These are phyloP conservation scores for Cryptocephalus moraei DNA, from an alignment of 2,888 invertebrate genomes.

Conservation along the genomic window DNA sequence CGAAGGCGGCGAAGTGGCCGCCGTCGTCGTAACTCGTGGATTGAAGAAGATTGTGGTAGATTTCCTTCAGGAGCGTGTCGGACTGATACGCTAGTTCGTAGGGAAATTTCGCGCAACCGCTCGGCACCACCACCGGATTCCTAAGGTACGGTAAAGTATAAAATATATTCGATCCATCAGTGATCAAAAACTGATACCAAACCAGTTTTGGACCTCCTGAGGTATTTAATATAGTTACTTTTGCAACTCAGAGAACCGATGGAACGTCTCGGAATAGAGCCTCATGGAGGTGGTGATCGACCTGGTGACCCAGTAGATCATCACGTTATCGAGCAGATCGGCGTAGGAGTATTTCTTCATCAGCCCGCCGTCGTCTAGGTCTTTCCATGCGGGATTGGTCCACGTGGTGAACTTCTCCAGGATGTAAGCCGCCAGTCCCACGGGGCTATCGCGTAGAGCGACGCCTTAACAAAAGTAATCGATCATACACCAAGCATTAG, in stretches of 20 bases:
- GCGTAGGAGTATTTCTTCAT: conserved; percentile 56
- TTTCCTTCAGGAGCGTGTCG: conserved; percentile 29
- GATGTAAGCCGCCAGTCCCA: conserved; percentile 81
- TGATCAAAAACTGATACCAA: conserved; percentile 6
- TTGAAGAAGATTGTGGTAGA: conserved; percentile 15
- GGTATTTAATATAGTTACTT: too few species aligned
- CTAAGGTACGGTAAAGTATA: not conserved
- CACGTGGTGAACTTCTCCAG: conserved; percentile 79
- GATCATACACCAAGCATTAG: too few species aligned
- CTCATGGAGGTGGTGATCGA: conserved; percentile 66
- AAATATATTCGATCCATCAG: not conserved
- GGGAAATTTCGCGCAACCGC: not conserved
- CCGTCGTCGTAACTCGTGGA: conserved; percentile 15
- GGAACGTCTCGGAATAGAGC: conserved; percentile 58
- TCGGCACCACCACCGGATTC: not conserved
- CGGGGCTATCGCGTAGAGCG: conserved; percentile 64
- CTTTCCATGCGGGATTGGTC: conserved; percentile 47
- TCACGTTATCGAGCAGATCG: conserved; percentile 65
- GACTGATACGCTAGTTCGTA: conserved; percentile 37
- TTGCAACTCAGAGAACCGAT: not conserved
- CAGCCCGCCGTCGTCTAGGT: conserved; percentile 55
- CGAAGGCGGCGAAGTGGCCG: conserved; percentile 24
- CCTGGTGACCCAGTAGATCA: conserved; percentile 71
- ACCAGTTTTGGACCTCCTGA: not conserved
- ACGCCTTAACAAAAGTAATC: conserved; percentile 42